Base-by-base conservation (phyloP, 1,140 invertebrate species). In the Helicorthomorpha holstii region DNA sequence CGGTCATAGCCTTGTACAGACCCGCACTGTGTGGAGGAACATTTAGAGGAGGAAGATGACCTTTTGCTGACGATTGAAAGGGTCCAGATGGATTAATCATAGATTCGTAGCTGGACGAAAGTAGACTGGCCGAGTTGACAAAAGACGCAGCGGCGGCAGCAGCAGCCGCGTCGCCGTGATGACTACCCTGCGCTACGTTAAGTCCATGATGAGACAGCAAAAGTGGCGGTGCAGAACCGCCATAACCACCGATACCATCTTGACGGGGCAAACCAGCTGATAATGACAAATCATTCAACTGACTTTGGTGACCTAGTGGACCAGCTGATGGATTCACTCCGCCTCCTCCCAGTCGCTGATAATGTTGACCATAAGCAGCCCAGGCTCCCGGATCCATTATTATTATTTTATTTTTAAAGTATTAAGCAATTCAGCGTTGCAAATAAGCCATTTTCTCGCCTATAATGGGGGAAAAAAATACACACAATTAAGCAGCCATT, bases 351-450 rank as follows among this genome's bases (percentile, higher is more conserved):
- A 59, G 38, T 2, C 57, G 48, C 16, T 55, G 52, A 34, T 57
- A 57, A 50, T 59, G 57, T 34, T 59, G 57, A 48, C 55, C 55
- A 49, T 59, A 59, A 22, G 57, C 53, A 46, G 57, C 54, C 57
- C 57, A 59, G 47, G 56, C 41, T 24, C 53, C 51, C 3, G 57
- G 50, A 49, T 27, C 29, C 29, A 34, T 34, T 16, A 16, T n/a
- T n/a, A n/a, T n/a, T n/a, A n/a, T n/a, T n/a, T n/a, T n/a, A n/a
- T n/a, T n/a, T n/a, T n/a, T n/a, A n/a, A n/a, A n/a, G n/a, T n/a
- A 34, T 7, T 34, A 34, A 34, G 29, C 16, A 34, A 34, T 34
- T 34, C 29, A 34, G 7, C 16, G 29, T 34, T 34, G 29, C 29
- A 7, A 16, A 7, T 34, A 7, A 34, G 7, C 29, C 16, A 7